Evolutionary conservation across 2,888 invertebrate species (phyloP), one percentile per base, ranked within the genome.

Genomic region (Octodonta nipae): DNA sequence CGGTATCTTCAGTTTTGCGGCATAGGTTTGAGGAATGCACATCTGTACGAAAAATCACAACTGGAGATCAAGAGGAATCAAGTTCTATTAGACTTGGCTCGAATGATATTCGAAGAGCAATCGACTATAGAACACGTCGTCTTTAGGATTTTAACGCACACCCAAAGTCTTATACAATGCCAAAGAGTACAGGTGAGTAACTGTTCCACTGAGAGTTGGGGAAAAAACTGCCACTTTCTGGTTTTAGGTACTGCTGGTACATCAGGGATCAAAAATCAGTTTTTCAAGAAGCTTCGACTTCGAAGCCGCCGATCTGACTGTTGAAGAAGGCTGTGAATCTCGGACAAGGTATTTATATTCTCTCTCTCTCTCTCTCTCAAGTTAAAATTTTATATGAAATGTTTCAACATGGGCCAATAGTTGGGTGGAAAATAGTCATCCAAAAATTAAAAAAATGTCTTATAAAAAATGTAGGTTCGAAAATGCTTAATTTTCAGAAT

Each of bases 101-200:
- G 89, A 51, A 91, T 92, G 81, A 87, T 93, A 51, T 93, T 92
- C 59, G 89, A 91, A 59, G 92, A 93, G 64, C 92, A 93, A 64
- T 88, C 86, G 63, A 92, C 91, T 52, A 85, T 93, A 51, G 92
- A 92, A 57, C 88, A 87, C 63, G 85, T 92, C 73, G 88, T 93
- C 38, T 75, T 86, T 51, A 75, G 91, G 64, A 92, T 93, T 65
- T 68, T 93, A 56, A 79, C 88, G 35, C 92, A 92, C 62, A 91
- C 89, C 46, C 88, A 91, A 64, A 88, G 88, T 49, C 70, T 93
- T 44, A 86, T 93, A 48, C 83, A 89, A 62, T 92, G 92, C 67
- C 87, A 91, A 63, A 73, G 92, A 54, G 92, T 91, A 47, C 92
- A 93, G 75, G 86, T 87, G 55, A 60, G 61, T 49, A 13, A n/a